Conservation (phyloP, 2,888 invertebrate genomes). For the Kuschelorhynchus macadamiae region DNA sequence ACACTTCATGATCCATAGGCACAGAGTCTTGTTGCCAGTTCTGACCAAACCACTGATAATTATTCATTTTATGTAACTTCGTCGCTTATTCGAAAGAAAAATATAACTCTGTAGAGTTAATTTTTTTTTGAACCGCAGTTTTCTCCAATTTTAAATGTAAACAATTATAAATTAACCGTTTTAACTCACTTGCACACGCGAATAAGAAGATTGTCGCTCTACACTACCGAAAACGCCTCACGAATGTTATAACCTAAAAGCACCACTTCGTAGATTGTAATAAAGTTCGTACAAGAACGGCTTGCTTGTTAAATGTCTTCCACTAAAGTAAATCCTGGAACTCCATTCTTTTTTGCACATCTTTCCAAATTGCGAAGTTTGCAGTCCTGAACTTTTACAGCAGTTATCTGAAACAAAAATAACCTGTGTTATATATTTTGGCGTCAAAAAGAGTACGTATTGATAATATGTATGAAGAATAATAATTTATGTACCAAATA, state of each 20-base stretch:
- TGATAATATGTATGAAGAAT: no score
- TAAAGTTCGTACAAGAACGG: constrained; percentile 33
- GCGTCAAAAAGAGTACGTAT: no score
- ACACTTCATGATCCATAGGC: constrained; percentile 43
- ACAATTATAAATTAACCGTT: no score
- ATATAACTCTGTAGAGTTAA: background rate
- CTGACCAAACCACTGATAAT: constrained; percentile 36
- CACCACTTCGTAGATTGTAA: constrained; percentile 28
- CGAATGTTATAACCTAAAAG: constrained; percentile 1
- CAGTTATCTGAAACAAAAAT: no score
- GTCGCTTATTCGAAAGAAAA: background rate
- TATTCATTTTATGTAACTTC: background rate
- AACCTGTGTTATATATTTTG: no score
- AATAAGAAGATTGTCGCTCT: background rate
- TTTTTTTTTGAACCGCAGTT: background rate
- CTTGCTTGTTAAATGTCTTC: constrained; percentile 9
- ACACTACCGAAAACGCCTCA: constrained; percentile 9
- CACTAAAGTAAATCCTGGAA: background rate
- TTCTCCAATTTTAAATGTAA: background rate
- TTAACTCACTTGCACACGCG: no score
- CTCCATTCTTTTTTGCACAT: background rate
- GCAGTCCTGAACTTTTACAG: no score
- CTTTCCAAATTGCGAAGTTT: no score
- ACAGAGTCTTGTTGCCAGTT: constrained; percentile 48
- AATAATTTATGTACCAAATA: no score